These are phyloP conservation scores for Marmota monax DNA, from an alignment of 2,113 vertebrate species.

Conservation along the genomic window DNA sequence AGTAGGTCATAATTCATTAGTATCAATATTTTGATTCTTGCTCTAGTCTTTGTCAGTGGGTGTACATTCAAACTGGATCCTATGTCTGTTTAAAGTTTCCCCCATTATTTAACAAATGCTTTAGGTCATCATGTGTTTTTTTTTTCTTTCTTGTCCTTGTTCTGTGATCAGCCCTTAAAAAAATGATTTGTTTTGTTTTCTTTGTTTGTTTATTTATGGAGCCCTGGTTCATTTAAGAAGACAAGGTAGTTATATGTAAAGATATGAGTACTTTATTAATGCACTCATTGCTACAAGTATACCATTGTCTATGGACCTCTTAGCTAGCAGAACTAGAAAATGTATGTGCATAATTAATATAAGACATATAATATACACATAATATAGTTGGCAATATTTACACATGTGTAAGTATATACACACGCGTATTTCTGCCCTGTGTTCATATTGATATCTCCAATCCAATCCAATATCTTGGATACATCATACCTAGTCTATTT, in stretches of 20 bases:
- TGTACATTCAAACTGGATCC: background rate
- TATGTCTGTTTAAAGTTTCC: background rate
- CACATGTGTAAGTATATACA: background rate
- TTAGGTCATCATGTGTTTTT: background rate
- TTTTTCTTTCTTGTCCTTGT: background rate
- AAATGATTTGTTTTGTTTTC: background rate
- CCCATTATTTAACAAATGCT: background rate
- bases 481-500: background rate
- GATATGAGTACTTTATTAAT: background rate
- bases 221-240: background rate
- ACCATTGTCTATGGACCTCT: background rate
- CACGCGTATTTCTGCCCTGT: background rate
- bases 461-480: background rate
- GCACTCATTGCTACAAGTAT: background rate
- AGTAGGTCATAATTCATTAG: conserved; percentile 1
- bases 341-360: background rate
- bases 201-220: background rate
- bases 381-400: background rate
- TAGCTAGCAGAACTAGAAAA: conserved; percentile 1
- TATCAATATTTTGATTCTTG: conserved; percentile 6
- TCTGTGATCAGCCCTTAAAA: background rate
- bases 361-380: background rate
- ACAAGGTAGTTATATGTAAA: background rate
- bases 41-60: background rate
- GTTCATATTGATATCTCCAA: background rate